Base-by-base conservation (phyloP, 2,113 vertebrate genomes). In the Natator depressus region DNA sequence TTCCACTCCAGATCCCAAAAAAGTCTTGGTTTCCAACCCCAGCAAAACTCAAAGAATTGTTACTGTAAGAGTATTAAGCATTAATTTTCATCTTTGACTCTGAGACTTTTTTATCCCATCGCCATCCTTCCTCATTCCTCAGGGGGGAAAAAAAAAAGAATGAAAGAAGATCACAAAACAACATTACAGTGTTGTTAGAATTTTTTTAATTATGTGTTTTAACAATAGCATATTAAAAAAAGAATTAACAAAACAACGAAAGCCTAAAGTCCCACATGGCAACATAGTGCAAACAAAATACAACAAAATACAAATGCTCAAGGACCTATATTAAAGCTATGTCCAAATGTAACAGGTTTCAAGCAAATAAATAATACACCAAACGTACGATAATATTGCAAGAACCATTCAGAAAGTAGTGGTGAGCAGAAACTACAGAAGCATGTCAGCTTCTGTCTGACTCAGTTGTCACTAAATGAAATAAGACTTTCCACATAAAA, bases 161-260 rank as follows among this genome's bases (percentile, higher is more conserved):
- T 55, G 82, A 8, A 89, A 82, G 76, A 84, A 95, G 83, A 93
- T 57, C 42, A 84, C 80, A 65, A 88, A 25, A 75, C 85, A 42
- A 93, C 25, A 80, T 59, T 42, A 72, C 29, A 51, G 72, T 7
- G 22, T 38, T 92, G 22, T 38, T 92, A 78, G 84, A 82, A 90
- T 86, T 85, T 46, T 90, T 93, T 49, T 80, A 78, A 91, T 47
- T 91, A 31, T 75, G n/a, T 1, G 62, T 88, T 83, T 94, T 93
- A 95, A 96, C 31, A 89, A 87, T 79, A 94, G 78, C 53, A 87
- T 88, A 96, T 97, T 94, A 95, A 38, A 96, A 91, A 93, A 91
- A 96, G 95, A 95, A 95, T 97, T 96, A 95, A 95, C 14, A 3
- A 50, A 65, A 80, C 24, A 31, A 93, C 24, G 51, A 95, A 91